A percentile compares a stretch with the other conserved stretches of the same genome.
Conservation (phyloP, 2,113 vertebrate species). For the Myrmecobius fasciatus region DNA sequence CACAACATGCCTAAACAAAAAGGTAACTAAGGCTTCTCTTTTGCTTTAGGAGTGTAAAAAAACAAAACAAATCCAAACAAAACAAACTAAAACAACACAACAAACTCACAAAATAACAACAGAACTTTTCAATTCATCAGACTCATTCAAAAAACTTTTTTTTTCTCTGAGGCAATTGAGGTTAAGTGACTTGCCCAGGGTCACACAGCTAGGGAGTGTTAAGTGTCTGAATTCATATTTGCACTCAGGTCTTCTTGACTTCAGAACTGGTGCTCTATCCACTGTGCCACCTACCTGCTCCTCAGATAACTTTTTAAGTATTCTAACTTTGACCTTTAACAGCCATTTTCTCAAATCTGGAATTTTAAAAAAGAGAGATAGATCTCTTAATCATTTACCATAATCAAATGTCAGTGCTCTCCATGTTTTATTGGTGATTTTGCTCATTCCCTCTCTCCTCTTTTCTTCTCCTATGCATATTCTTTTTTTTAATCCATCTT, state of each 20-base stretch:
- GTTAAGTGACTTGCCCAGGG: no score
- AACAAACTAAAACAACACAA: no score
- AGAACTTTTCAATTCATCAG: not conserved
- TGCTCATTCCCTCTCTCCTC: not conserved
- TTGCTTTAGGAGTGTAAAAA: conserved; percentile 44
- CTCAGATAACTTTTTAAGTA: not conserved
- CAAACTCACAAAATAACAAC: not conserved
- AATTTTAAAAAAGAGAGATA: not conserved
- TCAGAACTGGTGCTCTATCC: no score
- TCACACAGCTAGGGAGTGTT: no score
- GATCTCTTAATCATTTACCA: not conserved
- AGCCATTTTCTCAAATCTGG: not conserved
- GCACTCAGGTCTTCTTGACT: no score
- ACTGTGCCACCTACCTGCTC: no score
- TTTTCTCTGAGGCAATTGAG: no score
- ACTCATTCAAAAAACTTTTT: no score
- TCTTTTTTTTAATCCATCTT: not conserved
- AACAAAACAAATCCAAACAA: not conserved
- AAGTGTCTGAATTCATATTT: no score
- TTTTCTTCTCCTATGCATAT: not conserved
- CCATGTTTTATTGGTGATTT: not conserved
- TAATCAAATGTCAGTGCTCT: not conserved
- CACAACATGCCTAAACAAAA: not conserved
- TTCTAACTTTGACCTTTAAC: conserved; percentile 29
- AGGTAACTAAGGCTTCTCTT: conserved; percentile 32